Conservation (phyloP, 2,888 invertebrate genomes). For the Chaitophorus viminalis region DNA sequence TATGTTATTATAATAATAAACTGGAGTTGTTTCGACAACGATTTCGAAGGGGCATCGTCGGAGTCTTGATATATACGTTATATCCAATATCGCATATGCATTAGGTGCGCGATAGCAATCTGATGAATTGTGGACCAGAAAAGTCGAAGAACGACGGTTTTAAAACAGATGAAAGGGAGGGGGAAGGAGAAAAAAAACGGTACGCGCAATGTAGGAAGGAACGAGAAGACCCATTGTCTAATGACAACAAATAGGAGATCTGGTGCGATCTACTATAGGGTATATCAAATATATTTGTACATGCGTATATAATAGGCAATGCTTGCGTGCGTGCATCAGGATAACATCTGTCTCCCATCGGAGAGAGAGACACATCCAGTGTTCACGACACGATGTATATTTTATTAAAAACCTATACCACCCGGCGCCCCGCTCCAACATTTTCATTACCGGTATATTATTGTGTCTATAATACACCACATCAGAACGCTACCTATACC, state of each 20-base stretch:
- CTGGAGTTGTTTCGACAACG: not conserved
- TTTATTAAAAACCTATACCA: conserved; percentile 25
- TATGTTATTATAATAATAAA: not conserved
- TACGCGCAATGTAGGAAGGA: not conserved
- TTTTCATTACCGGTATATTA: conserved; percentile 41
- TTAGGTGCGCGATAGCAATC: not conserved
- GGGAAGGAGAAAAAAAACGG: not conserved
- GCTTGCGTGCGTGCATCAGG: not conserved
- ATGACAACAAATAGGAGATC: conserved; percentile 34
- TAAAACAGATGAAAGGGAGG: not conserved
- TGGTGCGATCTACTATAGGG: conserved; percentile 47
- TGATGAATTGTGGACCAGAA: not conserved
- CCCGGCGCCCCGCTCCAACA: conserved; percentile 1
- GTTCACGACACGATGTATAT: conserved; percentile 16
- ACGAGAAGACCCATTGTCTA: conserved; percentile 31
- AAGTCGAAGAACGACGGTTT: not conserved
- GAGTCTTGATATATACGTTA: not conserved
- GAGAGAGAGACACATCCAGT: conserved; percentile 41
- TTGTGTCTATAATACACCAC: not conserved
- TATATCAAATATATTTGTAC: not conserved
- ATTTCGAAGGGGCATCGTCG: not conserved
- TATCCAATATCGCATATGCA: not conserved
- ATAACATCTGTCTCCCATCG: conserved; percentile 52
- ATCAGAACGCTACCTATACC: not conserved
- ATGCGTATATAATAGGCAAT: not conserved